A percentile compares a stretch with the other conserved stretches of the same genome.
phyloP scores from a whole-genome alignment of 2,888 invertebrate species.

The Agrochola lychnidis region DNA sequence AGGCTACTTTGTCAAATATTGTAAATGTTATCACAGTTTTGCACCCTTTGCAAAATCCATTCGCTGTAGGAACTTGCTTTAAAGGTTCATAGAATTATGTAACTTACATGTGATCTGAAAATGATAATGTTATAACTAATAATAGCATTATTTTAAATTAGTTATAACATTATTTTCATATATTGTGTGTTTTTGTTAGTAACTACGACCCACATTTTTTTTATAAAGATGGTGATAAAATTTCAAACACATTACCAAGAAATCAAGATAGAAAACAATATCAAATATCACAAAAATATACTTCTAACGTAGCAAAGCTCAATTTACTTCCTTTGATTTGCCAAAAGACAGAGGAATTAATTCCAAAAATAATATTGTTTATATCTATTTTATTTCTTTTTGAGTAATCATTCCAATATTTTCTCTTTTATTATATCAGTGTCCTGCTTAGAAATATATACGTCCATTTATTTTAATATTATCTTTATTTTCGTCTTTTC shows the following conservation, averaged over 20 bases:
- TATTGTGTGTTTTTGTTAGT: no score
- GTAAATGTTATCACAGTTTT: constrained; percentile 15
- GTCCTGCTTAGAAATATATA: constrained; percentile 8
- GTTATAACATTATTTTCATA: neutral
- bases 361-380: constrained; percentile 18
- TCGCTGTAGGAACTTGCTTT: neutral
- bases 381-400: constrained; percentile 23
- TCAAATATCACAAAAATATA: constrained; percentile 15
- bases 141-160: no score
- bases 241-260: neutral
- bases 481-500: constrained; percentile 15
- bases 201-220: no score
- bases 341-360: constrained; percentile 18
- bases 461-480: neutral
- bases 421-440: constrained; percentile 16
- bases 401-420: constrained; percentile 43
- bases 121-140: neutral
- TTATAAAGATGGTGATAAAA: neutral
- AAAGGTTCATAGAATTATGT: neutral
- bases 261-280: constrained; percentile 19
- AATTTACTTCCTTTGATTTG: constrained; percentile 39
- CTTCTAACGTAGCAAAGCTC: constrained; percentile 25
- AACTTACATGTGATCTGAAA: neutral
- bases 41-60: neutral
- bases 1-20: constrained; percentile 5